A percentile compares a stretch with the other conserved stretches of the same genome.
Evolutionary conservation across 2,797 vertebrate genomes (phyloP).

Genomic region (Manis crassicaudata): DNA sequence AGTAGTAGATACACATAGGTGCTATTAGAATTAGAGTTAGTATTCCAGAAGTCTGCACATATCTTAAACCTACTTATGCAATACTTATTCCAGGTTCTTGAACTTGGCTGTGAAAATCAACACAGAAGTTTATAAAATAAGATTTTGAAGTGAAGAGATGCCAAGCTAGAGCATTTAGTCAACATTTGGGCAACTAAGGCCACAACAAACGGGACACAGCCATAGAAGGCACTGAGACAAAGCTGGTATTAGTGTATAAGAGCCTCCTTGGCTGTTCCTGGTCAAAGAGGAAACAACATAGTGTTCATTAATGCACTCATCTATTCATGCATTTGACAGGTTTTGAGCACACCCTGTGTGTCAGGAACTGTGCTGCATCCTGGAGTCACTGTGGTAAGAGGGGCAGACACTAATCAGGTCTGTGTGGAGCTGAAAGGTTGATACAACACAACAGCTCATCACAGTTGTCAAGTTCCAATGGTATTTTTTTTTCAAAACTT

Average conservation of each 20-base stretch:
- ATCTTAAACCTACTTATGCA: neutral
- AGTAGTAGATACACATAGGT: neutral
- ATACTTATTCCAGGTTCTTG: neutral
- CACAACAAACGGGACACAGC: neutral
- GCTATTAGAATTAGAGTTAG: neutral
- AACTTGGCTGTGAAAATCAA: neutral
- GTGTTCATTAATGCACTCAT: neutral
- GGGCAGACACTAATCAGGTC: neutral
- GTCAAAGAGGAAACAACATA: neutral
- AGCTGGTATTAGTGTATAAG: neutral
- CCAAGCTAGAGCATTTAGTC: neutral
- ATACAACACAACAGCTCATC: neutral
- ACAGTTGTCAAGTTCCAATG: neutral
- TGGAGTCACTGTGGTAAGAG: fast-evolving
- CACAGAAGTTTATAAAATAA: neutral
- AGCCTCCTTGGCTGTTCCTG: neutral
- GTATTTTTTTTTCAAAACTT: neutral
- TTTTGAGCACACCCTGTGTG: neutral
- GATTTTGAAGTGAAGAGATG: neutral
- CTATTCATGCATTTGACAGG: neutral
- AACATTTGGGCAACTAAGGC: neutral
- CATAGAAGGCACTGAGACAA: neutral
- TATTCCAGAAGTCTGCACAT: neutral
- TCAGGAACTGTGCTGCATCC: too few species aligned
- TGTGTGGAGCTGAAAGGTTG: neutral